A percentile compares a stretch with the other conserved stretches of the same genome.
phyloP scores from a whole-genome alignment of 2,113 vertebrate genomes.

The Spea multiplicata region DNA sequence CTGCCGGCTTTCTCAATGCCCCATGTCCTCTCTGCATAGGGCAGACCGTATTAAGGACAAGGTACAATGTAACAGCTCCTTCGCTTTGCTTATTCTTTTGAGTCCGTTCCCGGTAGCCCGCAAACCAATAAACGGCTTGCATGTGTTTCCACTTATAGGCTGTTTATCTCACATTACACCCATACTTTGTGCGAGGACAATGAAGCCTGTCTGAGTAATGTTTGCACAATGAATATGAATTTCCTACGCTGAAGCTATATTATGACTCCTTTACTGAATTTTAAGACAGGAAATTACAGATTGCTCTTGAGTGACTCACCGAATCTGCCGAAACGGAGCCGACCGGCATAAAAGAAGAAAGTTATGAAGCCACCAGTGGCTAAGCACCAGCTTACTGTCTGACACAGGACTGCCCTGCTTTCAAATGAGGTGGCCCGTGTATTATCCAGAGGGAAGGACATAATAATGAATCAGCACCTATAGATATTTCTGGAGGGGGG shows the following conservation, averaged over 20 bases:
- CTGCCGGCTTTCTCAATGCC: too few species aligned
- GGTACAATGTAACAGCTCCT: slow-evolving; percentile 5
- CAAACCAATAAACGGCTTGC: slow-evolving; percentile 14
- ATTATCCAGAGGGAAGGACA: too few species aligned
- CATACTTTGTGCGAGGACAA: slow-evolving; percentile 25
- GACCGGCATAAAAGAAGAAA: background rate
- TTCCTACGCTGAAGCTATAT: slow-evolving; percentile 13
- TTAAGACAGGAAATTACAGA: slow-evolving; percentile 38
- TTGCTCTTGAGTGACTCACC: slow-evolving; percentile 19
- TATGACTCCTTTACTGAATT: slow-evolving; percentile 24
- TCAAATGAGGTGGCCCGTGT: too few species aligned
- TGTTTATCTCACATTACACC: slow-evolving; percentile 30
- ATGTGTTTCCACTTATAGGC: slow-evolving; percentile 37
- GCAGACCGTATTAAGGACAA: too few species aligned
- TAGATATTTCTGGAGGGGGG: too few species aligned
- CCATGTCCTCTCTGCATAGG: too few species aligned
- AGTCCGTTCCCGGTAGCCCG: slow-evolving; percentile 17
- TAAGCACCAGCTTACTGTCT: too few species aligned
- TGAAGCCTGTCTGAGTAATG: slow-evolving; percentile 16
- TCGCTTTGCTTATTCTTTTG: slow-evolving; percentile 5
- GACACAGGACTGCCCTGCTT: too few species aligned
- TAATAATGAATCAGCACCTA: too few species aligned
- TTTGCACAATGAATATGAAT: slow-evolving; percentile 7
- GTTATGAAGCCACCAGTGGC: background rate
- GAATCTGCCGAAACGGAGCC: background rate